Evolutionary conservation across 2,888 invertebrate species (phyloP).

Genomic region (Lysandra bellargus): DNA sequence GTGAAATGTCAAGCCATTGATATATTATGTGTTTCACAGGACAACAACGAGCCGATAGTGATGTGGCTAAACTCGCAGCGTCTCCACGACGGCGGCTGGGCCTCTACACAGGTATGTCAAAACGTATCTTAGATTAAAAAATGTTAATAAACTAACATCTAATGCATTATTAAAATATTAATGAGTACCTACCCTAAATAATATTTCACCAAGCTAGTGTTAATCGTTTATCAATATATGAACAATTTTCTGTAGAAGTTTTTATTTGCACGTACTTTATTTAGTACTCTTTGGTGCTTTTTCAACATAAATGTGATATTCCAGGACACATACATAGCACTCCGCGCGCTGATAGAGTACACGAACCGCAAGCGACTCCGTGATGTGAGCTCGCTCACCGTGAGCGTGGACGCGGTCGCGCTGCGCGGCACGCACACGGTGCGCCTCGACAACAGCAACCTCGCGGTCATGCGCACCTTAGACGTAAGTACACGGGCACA

Average conservation of each 20-base stretch:
- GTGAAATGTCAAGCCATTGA: too few species aligned
- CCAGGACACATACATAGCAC: conserved; percentile 91
- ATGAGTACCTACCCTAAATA: too few species aligned
- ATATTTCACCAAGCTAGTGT: too few species aligned
- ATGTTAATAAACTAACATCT: too few species aligned
- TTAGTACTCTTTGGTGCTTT: neutral
- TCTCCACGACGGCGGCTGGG: conserved; percentile 93
- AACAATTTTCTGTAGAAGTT: too few species aligned
- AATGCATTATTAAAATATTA: too few species aligned
- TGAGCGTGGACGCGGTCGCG: conserved; percentile 92
- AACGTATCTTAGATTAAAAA: too few species aligned
- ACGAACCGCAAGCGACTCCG: conserved; percentile 91
- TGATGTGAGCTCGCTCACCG: conserved; percentile 89
- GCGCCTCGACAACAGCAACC: conserved; percentile 86
- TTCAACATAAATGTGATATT: conserved; percentile 34
- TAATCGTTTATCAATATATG: too few species aligned
- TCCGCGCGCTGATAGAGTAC: conserved; percentile 94
- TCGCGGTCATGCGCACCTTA: conserved; percentile 88
- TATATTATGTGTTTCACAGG: conserved; percentile 69
- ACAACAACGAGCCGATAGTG: conserved; percentile 91
- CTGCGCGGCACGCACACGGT: conserved; percentile 84
- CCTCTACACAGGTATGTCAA: conserved; percentile 85
- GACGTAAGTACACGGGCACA: conserved; percentile 72
- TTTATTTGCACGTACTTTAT: too few species aligned
- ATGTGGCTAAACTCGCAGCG: conserved; percentile 95